Evolutionary conservation across 1,140 invertebrate genomes (phyloP).

Genomic region (Drosophila tani): DNA sequence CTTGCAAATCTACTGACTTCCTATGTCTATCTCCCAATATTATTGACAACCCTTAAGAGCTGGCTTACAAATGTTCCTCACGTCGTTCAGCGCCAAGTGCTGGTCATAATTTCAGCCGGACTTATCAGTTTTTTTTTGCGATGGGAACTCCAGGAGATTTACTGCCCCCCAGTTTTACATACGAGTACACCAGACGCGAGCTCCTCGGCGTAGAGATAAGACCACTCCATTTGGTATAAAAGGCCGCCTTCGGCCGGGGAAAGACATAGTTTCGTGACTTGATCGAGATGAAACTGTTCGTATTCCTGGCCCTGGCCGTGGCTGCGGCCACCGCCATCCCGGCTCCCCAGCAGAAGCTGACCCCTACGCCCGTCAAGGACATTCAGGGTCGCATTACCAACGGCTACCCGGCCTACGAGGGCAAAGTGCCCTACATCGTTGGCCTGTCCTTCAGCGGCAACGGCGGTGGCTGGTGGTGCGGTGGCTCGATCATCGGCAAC

Average conservation of each 20-base stretch:
- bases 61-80: neutral
- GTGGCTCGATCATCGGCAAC: conserved; percentile 87
- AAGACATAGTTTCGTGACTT: conserved; percentile 15
- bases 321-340: conserved; percentile 37
- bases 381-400: conserved; percentile 78
- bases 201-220: conserved; percentile 15
- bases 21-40: neutral
- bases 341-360: conserved; percentile 33
- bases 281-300: conserved; percentile 40
- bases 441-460: conserved; percentile 82
- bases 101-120: conserved; percentile 8
- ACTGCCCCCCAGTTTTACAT: conserved; percentile 5
- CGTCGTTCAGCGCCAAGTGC: neutral
- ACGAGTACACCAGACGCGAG: too few species aligned
- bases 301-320: conserved; percentile 36
- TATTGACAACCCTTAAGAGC: neutral
- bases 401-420: conserved; percentile 73
- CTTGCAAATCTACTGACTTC: too few species aligned
- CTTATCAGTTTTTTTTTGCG: too few species aligned
- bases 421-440: conserved; percentile 86
- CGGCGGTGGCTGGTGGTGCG: conserved; percentile 85
- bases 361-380: conserved; percentile 36
- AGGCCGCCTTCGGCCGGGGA: neutral
- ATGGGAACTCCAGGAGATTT: conserved; percentile 23
- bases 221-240: conserved; percentile 16